phyloP scores from a whole-genome alignment of 2,888 invertebrate genomes.

The Melieria crassipennis region DNA sequence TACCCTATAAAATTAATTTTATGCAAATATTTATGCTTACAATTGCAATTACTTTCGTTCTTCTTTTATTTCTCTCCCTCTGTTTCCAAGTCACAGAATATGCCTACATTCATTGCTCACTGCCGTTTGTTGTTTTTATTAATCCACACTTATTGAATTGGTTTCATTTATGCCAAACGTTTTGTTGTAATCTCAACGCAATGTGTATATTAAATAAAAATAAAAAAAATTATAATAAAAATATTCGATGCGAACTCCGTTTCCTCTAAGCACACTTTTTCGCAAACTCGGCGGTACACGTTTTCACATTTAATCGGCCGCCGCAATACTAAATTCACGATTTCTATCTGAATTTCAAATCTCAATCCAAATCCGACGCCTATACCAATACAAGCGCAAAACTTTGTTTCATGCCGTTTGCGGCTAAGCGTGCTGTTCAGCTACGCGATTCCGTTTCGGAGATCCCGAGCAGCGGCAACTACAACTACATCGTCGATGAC shows the following conservation, averaged over 20 bases:
- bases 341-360: constrained; percentile 19
- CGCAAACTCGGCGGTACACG: constrained; percentile 3
- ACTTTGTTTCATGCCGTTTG: constrained; percentile 5
- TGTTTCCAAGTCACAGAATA: not conserved
- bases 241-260: not conserved
- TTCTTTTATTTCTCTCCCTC: not conserved
- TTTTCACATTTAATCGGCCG: constrained; percentile 21
- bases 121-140: not conserved
- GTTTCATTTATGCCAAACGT: not conserved
- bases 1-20: not conserved
- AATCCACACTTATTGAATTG: not conserved
- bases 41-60: not conserved
- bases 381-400: not conserved
- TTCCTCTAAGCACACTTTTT: not conserved
- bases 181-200: not conserved
- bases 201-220: not conserved
- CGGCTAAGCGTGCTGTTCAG: constrained; percentile 5
- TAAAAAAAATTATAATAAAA: not conserved
- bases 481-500: not conserved
- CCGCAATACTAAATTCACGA: constrained; percentile 33
- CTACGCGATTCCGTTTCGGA: constrained; percentile 27
- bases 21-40: not conserved
- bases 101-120: not conserved
- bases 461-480: constrained; percentile 40
- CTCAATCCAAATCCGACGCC: constrained; percentile 19